Evolutionary conservation across 2,888 invertebrate species (phyloP).

Genomic region (Aphodius granarius): DNA sequence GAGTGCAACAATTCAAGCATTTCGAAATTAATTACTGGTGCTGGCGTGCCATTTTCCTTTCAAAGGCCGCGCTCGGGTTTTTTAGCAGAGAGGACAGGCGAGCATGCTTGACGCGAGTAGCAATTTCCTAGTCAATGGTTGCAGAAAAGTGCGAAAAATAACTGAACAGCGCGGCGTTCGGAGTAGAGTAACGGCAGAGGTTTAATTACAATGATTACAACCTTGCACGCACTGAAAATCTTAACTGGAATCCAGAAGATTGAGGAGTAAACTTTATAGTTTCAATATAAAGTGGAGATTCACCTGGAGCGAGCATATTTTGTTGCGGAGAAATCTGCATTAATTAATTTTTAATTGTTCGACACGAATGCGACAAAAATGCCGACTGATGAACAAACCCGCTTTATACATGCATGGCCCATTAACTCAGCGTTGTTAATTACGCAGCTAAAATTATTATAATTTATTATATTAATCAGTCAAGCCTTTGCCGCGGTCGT

Average conservation of each 20-base stretch:
- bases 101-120: background rate
- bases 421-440: background rate
- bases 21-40: background rate
- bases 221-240: background rate
- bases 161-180: background rate
- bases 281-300: background rate
- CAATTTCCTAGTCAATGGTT: background rate
- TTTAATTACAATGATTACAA: background rate
- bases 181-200: background rate
- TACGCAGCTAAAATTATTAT: background rate
- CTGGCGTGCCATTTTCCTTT: background rate
- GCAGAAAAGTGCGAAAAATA: background rate
- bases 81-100: background rate
- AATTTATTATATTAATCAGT: background rate
- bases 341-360: background rate
- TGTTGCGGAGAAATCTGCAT: background rate
- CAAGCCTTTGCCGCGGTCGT: background rate
- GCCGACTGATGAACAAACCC: background rate
- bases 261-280: background rate
- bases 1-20: background rate
- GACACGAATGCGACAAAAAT: background rate
- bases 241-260: background rate
- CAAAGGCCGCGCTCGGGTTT: background rate
- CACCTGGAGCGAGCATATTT: background rate
- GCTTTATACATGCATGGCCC: background rate